Conservation (phyloP, 2,113 vertebrate genomes). For the Phodopus roborovskii region DNA sequence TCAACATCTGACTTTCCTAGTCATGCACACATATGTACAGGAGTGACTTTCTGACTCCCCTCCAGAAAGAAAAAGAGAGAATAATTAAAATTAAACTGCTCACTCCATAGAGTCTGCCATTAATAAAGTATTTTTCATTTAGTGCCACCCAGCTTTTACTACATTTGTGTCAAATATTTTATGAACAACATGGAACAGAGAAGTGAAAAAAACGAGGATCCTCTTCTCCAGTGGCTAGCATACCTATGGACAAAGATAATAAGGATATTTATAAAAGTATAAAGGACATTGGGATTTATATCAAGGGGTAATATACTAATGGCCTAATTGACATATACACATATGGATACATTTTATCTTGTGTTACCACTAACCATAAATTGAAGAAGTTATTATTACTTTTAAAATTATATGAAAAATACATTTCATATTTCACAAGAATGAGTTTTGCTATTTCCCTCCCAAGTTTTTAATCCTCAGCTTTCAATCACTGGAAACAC, state of each 20-base stretch:
- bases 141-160: not conserved
- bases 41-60: not conserved
- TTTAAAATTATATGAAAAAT: not conserved
- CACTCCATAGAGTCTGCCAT: not conserved
- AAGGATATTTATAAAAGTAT: not conserved
- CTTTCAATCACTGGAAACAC: not conserved
- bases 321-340: not conserved
- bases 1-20: not conserved
- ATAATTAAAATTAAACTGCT: slow-evolving; percentile 3
- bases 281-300: not conserved
- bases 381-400: not conserved
- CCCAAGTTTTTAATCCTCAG: not conserved
- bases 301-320: not conserved
- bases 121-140: not conserved
- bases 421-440: not conserved
- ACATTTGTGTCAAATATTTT: not conserved
- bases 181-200: not conserved
- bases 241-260: too few species aligned
- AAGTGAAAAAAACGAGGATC: not conserved
- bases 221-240: not conserved
- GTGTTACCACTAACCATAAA: not conserved
- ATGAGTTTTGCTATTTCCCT: not conserved
- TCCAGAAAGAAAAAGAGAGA: not conserved
- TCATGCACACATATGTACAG: too few species aligned
- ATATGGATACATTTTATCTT: not conserved